phyloP scores from a whole-genome alignment of 2,113 vertebrate species.

The Bostrychus sinensis region DNA sequence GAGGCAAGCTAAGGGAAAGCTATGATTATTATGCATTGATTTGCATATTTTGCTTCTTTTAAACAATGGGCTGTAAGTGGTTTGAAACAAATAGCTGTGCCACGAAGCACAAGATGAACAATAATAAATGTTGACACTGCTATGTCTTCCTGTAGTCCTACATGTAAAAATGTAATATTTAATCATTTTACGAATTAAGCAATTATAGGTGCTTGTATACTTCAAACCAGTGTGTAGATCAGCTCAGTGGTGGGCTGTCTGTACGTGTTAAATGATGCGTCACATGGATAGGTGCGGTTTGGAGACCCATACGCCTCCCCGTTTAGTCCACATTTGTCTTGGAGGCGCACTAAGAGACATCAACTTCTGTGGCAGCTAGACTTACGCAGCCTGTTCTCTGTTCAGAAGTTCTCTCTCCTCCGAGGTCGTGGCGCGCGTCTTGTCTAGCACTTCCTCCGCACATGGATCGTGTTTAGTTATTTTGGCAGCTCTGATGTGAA shows the following conservation, averaged over 20 bases:
- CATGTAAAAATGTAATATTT: no score
- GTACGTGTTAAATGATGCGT: conserved; percentile 40
- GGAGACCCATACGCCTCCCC: conserved; percentile 33
- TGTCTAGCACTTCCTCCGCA: neutral
- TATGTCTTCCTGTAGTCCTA: no score
- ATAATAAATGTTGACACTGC: neutral
- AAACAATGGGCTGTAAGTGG: neutral
- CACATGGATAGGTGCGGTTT: conserved; percentile 57
- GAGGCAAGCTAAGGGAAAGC: conserved; percentile 4
- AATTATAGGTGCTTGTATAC: no score
- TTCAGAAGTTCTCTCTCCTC: conserved; percentile 6
- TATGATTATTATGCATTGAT: neutral
- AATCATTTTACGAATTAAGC: no score
- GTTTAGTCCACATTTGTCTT: conserved; percentile 16
- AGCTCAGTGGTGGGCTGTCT: neutral
- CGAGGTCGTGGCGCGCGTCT: neutral
- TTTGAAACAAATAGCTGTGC: conserved; percentile 12
- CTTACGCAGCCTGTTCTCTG: conserved; percentile 16
- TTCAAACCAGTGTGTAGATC: neutral
- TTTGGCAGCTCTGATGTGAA: conserved; percentile 25
- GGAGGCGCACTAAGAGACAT: conserved; percentile 13
- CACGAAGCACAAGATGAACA: neutral
- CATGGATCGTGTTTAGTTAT: conserved; percentile 21
- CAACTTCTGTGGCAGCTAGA: conserved; percentile 5
- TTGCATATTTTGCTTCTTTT: neutral